Evolutionary conservation across 2,113 vertebrate species (phyloP).

Genomic region (Xiphias gladius): DNA sequence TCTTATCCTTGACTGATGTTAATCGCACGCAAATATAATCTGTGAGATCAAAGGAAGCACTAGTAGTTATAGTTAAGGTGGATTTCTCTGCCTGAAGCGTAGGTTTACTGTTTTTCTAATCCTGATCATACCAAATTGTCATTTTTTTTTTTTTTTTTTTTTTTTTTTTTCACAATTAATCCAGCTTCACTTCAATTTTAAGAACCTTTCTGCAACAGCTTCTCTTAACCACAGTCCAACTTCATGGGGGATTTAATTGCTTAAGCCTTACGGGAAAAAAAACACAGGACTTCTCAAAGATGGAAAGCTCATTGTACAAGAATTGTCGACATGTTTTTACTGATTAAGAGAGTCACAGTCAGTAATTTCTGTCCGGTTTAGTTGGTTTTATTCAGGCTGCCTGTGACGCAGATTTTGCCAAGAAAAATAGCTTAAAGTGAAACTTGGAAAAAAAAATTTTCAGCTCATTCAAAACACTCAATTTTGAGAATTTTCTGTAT

Average conservation of each 20-base stretch:
- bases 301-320: neutral
- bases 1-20: neutral
- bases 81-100: neutral
- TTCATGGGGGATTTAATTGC: neutral
- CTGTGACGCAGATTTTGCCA: conserved; percentile 7
- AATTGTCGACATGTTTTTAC: neutral
- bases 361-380: neutral
- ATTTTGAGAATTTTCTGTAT: conserved; percentile 48
- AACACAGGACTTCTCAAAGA: neutral
- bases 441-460: neutral
- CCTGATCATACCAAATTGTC: neutral
- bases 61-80: neutral
- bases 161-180: neutral
- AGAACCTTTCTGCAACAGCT: neutral
- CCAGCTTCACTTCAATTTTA: neutral
- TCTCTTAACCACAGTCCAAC: neutral
- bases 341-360: neutral
- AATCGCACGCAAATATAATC: neutral
- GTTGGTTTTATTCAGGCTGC: neutral
- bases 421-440: conserved; percentile 26
- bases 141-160: neutral
- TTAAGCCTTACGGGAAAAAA: neutral
- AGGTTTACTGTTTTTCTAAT: too few species aligned
- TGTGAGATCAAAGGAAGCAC: neutral
- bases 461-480: conserved; percentile 62